These are phyloP conservation scores for Calliopum simillimum DNA, from an alignment of 2,888 invertebrate genomes.

Conservation along the genomic window DNA sequence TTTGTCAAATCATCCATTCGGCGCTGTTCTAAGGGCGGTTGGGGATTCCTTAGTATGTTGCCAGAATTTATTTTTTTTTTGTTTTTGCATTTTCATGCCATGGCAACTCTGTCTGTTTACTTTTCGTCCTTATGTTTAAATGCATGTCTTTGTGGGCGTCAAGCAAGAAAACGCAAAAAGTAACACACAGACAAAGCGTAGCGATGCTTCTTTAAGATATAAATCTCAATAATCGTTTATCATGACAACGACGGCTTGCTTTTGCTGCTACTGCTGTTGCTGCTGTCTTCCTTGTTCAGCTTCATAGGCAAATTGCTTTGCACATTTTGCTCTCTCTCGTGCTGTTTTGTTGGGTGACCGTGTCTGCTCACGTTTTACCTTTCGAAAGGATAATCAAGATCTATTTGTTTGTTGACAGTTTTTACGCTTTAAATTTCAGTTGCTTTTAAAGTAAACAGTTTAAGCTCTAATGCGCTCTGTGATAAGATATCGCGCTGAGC, in stretches of 20 bases:
- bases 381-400: slow-evolving; percentile 56
- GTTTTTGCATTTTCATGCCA: neutral
- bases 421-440: slow-evolving; percentile 50
- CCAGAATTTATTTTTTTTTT: slow-evolving; percentile 37
- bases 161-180: slow-evolving; percentile 50
- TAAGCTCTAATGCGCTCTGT: slow-evolving; percentile 22
- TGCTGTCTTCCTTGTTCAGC: neutral
- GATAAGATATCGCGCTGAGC: neutral
- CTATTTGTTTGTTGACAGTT: slow-evolving; percentile 59
- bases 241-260: slow-evolving; percentile 51
- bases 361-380: slow-evolving; percentile 36
- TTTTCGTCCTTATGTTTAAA: neutral
- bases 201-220: slow-evolving; percentile 50
- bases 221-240: slow-evolving; percentile 66
- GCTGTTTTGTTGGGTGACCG: slow-evolving; percentile 17
- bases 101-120: neutral
- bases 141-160: slow-evolving; percentile 29
- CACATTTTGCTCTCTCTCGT: slow-evolving; percentile 40
- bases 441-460: slow-evolving; percentile 49
- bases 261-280: slow-evolving; percentile 7
- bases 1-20: slow-evolving; percentile 33
- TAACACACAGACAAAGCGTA: slow-evolving; percentile 50
- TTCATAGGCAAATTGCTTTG: slow-evolving; percentile 52
- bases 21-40: neutral
- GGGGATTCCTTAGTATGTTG: slow-evolving; percentile 25